A percentile compares a stretch with the other conserved stretches of the same genome.
phyloP scores from a whole-genome alignment of 2,888 invertebrate species.

The Leptopterna dolabrata region DNA sequence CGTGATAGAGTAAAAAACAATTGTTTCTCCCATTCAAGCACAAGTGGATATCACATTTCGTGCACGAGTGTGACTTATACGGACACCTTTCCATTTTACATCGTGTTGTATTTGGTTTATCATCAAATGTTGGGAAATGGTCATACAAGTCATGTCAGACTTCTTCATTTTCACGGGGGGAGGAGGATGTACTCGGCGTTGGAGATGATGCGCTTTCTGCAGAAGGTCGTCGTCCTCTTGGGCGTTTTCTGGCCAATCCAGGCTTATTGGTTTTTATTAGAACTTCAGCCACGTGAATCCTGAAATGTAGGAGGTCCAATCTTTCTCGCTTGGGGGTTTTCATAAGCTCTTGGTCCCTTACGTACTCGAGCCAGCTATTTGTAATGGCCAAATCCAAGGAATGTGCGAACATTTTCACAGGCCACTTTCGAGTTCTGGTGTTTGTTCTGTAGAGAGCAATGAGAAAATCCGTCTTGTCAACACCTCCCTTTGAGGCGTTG shows the following conservation, averaged over 20 bases:
- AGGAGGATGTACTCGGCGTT: background rate
- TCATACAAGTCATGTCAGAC: background rate
- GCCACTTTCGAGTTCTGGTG: background rate
- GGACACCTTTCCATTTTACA: slow-evolving; percentile 39
- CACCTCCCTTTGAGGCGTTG: slow-evolving; percentile 27
- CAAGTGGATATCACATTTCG: background rate
- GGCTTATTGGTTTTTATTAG: background rate
- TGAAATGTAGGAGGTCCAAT: slow-evolving; percentile 5
- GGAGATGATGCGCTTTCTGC: background rate
- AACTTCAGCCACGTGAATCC: background rate
- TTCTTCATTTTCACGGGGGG: background rate
- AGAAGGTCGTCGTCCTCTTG: background rate
- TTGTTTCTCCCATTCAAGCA: background rate
- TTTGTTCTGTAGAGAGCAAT: background rate
- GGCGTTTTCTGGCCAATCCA: background rate
- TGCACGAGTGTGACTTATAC: slow-evolving; percentile 32
- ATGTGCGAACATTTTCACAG: background rate
- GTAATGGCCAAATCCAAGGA: background rate
- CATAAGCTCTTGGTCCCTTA: background rate
- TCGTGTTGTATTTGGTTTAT: background rate
- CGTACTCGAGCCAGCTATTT: background rate
- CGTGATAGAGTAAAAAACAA: too few species aligned
- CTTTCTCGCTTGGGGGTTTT: background rate
- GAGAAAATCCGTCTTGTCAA: slow-evolving; percentile 35
- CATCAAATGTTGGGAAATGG: background rate